phyloP scores from a whole-genome alignment of 2,888 invertebrate species.

The Balanococcus diminutus region DNA sequence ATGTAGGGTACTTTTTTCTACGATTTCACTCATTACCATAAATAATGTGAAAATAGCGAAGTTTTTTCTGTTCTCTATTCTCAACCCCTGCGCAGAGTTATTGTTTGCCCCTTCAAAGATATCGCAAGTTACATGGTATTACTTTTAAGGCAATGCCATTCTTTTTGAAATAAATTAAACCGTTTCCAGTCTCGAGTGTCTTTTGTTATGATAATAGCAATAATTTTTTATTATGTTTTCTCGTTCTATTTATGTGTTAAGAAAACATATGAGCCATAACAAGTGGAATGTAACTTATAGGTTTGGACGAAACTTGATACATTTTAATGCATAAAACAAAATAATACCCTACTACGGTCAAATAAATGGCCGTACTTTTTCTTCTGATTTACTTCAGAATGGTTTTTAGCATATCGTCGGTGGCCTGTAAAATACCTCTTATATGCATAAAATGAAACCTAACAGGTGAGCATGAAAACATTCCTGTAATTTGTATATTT shows the following conservation, averaged over 20 bases:
- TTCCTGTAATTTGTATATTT: too few relatives aligned
- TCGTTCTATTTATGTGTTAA: not conserved
- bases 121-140: constrained; percentile 15
- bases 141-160: constrained; percentile 35
- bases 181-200: constrained; percentile 25
- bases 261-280: constrained; percentile 11
- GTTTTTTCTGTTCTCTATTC: too few relatives aligned
- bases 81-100: too few relatives aligned
- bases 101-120: constrained; percentile 6
- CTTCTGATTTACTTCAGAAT: too few relatives aligned
- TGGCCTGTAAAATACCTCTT: too few relatives aligned
- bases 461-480: too few relatives aligned
- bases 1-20: too few relatives aligned
- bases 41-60: not conserved
- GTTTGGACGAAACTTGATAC: not conserved
- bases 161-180: constrained; percentile 36
- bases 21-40: not conserved
- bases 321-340: not conserved
- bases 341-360: not conserved
- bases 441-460: too few relatives aligned
- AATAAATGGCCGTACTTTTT: too few relatives aligned
- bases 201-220: constrained; percentile 47
- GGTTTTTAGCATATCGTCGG: too few relatives aligned
- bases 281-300: not conserved
- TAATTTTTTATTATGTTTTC: constrained; percentile 40